Evolutionary conservation across 2,888 invertebrate genomes (phyloP).

Genomic region (Atrina japonica): DNA sequence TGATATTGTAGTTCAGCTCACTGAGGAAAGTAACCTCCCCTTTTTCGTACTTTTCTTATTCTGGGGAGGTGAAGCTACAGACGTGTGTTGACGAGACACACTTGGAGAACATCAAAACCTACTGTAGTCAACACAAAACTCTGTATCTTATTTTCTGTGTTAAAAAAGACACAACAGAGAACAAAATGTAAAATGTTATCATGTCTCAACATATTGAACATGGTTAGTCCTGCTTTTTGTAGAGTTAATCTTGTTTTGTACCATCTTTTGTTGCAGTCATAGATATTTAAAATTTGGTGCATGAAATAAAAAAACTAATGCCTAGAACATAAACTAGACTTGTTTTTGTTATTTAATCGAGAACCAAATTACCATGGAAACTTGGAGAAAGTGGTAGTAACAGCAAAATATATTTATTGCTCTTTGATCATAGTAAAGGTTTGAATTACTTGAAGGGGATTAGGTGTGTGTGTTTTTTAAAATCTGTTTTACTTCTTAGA

Average conservation of each 20-base stretch:
- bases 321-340: constrained; percentile 5
- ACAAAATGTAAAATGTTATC: background rate
- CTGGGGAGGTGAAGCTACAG: background rate
- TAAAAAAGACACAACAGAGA: background rate
- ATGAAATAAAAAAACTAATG: constrained; percentile 41
- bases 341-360: background rate
- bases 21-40: constrained; percentile 1
- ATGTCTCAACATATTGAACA: too few species aligned
- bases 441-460: too few species aligned
- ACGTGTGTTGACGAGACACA: background rate
- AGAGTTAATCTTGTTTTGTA: constrained; percentile 9
- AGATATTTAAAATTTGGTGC: constrained; percentile 37
- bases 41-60: constrained; percentile 2
- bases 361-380: background rate
- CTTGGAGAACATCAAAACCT: too few species aligned
- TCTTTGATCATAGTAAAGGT: too few species aligned
- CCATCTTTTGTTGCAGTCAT: constrained; percentile 37
- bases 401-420: background rate
- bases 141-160: background rate
- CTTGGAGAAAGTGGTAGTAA: too few species aligned
- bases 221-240: too few species aligned
- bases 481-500: too few species aligned
- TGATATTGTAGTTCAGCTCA: too few species aligned
- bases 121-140: too few species aligned
- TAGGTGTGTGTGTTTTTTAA: too few species aligned